Evolutionary conservation across 2,113 vertebrate genomes (phyloP).

Genomic region (Thamnophis sirtalis): DNA sequence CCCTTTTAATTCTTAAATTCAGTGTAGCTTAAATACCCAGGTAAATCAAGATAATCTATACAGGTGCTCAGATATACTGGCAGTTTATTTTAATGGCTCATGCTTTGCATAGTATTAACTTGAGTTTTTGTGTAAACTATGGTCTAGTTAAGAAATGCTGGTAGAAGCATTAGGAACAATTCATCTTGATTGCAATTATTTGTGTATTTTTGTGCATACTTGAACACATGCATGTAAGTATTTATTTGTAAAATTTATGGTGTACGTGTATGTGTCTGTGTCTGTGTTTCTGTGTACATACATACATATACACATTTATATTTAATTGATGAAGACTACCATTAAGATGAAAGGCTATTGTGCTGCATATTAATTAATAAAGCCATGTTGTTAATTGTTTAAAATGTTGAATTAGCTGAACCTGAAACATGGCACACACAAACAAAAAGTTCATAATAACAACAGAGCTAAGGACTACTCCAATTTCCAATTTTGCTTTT

Average conservation of each 20-base stretch:
- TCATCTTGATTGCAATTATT: not conserved
- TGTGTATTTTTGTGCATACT: not conserved
- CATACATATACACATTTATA: not conserved
- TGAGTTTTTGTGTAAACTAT: not conserved
- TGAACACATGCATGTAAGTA: not conserved
- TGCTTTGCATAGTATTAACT: not conserved
- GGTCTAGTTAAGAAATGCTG: not conserved
- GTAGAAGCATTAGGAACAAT: not conserved
- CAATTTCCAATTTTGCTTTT: not conserved
- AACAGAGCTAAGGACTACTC: not conserved
- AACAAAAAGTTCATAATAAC: not conserved
- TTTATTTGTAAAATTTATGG: no score
- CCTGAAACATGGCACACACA: not conserved
- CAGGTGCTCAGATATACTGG: not conserved
- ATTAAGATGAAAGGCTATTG: not conserved
- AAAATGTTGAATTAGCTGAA: not conserved
- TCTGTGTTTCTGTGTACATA: not conserved
- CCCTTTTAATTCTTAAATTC: not conserved
- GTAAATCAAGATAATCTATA: not conserved
- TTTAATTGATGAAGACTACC: not conserved
- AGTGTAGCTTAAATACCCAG: not conserved
- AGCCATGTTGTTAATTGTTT: not conserved
- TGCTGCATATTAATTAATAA: not conserved
- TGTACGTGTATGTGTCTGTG: not conserved
- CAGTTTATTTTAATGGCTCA: not conserved